Evolutionary conservation across 2,797 vertebrate genomes (phyloP).

Genomic region (Anguilla anguilla): DNA sequence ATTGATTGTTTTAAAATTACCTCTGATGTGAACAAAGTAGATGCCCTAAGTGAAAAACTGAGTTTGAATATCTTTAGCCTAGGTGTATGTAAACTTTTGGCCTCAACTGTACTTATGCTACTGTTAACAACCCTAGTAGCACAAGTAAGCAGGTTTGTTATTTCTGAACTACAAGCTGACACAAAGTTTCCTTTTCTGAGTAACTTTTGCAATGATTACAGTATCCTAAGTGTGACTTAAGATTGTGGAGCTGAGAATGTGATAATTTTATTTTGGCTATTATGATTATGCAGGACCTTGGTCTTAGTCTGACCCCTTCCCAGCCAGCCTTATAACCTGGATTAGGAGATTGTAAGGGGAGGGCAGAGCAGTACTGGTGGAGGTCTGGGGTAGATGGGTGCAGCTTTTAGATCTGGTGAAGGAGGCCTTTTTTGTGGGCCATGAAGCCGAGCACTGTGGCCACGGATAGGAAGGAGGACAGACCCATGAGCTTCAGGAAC

Average conservation of each 20-base stretch:
- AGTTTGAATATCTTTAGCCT: too few species aligned
- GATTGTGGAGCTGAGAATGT: background rate
- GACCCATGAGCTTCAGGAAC: slow-evolving; percentile 79
- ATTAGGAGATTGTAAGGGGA: background rate
- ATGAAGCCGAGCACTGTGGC: slow-evolving; percentile 70
- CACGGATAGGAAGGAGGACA: slow-evolving; percentile 76
- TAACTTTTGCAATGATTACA: background rate
- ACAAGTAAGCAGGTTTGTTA: background rate
- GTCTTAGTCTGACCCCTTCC: background rate
- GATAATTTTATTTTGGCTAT: background rate
- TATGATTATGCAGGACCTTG: background rate
- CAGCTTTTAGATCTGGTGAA: slow-evolving; percentile 58
- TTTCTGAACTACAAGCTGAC: background rate
- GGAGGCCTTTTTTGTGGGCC: slow-evolving; percentile 81
- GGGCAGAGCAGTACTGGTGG: background rate
- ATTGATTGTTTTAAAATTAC: too few species aligned
- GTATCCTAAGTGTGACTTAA: background rate
- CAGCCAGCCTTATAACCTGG: background rate
- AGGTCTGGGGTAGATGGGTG: slow-evolving; percentile 11
- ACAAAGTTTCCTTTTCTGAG: background rate
- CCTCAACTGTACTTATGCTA: too few species aligned
- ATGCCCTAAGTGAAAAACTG: too few species aligned
- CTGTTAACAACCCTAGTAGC: too few species aligned
- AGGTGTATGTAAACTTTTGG: too few species aligned
- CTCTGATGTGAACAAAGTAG: too few species aligned